These are phyloP conservation scores for Percina caprodes DNA, from an alignment of 2,113 vertebrate species.

Conservation along the genomic window DNA sequence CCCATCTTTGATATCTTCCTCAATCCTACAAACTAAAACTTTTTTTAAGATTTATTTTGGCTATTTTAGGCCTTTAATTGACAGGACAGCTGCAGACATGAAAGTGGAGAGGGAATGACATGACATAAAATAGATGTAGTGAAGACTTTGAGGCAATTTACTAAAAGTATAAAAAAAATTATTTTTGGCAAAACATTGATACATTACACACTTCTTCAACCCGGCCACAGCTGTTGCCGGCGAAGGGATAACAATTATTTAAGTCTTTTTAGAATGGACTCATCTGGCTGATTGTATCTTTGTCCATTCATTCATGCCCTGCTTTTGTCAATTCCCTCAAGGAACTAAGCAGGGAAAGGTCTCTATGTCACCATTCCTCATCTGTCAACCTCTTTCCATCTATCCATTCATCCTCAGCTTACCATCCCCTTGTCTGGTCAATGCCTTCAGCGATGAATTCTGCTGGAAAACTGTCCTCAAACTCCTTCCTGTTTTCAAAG, in stretches of 20 bases:
- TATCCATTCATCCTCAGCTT: conserved; percentile 45
- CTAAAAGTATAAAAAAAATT: no score
- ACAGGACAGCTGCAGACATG: no score
- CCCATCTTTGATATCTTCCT: not conserved
- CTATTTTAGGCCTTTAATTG: no score
- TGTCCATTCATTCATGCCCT: not conserved
- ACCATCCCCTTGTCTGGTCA: conserved; percentile 98
- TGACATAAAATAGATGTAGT: no score
- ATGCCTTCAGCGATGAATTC: conserved; percentile 99
- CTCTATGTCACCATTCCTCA: not conserved
- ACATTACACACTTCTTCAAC: no score
- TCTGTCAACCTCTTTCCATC: conserved; percentile 7
- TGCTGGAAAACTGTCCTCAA: conserved; percentile 95
- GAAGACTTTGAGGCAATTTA: no score
- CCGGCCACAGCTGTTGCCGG: no score
- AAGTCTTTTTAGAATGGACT: not conserved
- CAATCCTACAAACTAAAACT: no score
- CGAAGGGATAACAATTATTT: not conserved
- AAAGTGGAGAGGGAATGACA: no score
- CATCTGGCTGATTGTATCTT: not conserved
- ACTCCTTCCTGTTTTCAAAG: conserved; percentile 92
- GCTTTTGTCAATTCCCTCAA: conserved; percentile 15
- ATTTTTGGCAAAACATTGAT: no score
- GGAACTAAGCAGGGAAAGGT: not conserved
- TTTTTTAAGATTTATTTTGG: no score